A percentile compares a stretch with the other conserved stretches of the same genome.
Conservation (phyloP, 2,888 invertebrate species). For the Drosophila subsilvestris region DNA sequence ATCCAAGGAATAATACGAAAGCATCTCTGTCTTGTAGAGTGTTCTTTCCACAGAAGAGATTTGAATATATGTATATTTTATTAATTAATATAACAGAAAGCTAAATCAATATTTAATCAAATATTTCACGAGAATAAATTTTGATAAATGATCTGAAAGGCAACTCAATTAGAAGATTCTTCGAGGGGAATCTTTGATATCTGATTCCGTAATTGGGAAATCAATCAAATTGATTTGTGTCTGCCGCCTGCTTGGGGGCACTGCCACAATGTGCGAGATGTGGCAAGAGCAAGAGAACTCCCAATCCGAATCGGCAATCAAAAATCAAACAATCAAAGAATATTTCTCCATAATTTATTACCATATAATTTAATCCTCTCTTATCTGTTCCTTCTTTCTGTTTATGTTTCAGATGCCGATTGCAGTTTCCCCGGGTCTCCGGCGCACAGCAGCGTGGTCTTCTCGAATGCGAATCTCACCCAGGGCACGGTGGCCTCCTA, state of each 20-base stretch:
- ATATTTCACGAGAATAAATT: background rate
- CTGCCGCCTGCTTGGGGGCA: slow-evolving; percentile 1
- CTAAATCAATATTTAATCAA: background rate
- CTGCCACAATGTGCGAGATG: too few species aligned
- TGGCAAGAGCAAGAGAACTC: too few species aligned
- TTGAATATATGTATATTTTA: too few species aligned
- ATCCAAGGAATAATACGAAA: too few species aligned
- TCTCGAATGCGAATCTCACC: slow-evolving; percentile 87
- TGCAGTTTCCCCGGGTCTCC: slow-evolving; percentile 96
- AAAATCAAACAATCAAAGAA: background rate
- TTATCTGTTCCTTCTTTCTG: slow-evolving; percentile 2
- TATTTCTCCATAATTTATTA: slow-evolving; percentile 12
- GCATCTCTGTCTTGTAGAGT: too few species aligned
- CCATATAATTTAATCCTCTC: slow-evolving; percentile 15
- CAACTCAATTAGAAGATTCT: background rate
- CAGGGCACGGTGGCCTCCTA: slow-evolving; percentile 90
- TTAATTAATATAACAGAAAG: background rate
- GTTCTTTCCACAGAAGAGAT: too few species aligned
- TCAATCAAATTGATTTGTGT: slow-evolving; percentile 22
- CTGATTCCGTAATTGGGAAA: slow-evolving; percentile 1
- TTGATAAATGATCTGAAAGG: slow-evolving; percentile 20
- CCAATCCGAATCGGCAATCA: too few species aligned
- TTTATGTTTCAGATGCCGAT: slow-evolving; percentile 73
- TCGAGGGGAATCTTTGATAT: background rate
- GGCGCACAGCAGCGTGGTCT: slow-evolving; percentile 92